Base-by-base conservation (phyloP, 2,797 vertebrate species). In the Buceros bicornis region DNA sequence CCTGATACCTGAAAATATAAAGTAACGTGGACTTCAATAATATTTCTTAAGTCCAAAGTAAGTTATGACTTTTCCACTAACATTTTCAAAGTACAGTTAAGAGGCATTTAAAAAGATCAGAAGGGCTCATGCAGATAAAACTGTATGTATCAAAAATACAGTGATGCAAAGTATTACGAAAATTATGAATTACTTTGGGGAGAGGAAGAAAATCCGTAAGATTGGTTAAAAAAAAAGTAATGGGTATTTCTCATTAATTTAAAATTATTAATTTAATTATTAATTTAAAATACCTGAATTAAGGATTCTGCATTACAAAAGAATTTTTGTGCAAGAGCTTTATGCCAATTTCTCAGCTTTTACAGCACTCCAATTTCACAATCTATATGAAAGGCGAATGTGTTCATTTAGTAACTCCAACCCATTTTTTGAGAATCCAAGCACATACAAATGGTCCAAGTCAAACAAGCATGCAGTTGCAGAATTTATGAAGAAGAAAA, bases 391-490 rank as follows among this genome's bases (percentile, higher is more conserved):
- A 65, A 73, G 45, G 26, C 2, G 0, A 76, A 64, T 1, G 1
- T 16, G 31, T 21, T 53, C 50, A 6, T 33, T 62, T 53, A 66
- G 37, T 42, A 82, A 50, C 17, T 19, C 28, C 43, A 80, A 11
- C 26, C 12, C 2, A 5, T 1, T 58, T 87, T 87, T 28, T 56
- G 65, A 56, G 37, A 28, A 65, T 28, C 47, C n/a, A 24, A 69
- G 33, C 18, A 25, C 12, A 8, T 2, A 43, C 7, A 61, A 40
- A 47, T 3, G 1, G 14, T 50, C 71, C 31, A 60, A 74, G 18
- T 16, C 33, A 83, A 80, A 42, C 5, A 19, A 60, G 28, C 2
- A 2, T 0, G 1, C 1, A 0, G 33, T 2, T 17, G 37, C 61
- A 10, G 0, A 43, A 35, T 19, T 40, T 13, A 61, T 3, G 10